These are phyloP conservation scores for Drosophila bifasciata DNA, from an alignment of 1,140 invertebrate genomes.

Conservation along the genomic window DNA sequence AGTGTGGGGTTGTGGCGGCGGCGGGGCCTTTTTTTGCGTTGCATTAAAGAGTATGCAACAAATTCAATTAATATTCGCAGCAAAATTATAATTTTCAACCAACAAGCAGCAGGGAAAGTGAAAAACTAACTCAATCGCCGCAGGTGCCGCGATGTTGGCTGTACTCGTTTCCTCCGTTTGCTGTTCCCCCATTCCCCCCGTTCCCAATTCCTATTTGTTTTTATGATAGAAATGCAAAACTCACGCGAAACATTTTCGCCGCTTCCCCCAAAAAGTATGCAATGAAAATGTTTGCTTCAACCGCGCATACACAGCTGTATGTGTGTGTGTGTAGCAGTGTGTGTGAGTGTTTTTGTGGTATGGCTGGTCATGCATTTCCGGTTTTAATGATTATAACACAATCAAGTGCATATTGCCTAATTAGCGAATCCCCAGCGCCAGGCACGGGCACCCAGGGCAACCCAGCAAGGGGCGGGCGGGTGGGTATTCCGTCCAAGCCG, in stretches of 20 bases:
- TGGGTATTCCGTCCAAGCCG: slow-evolving; percentile 28
- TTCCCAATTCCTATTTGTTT: slow-evolving; percentile 6
- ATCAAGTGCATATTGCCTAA: slow-evolving; percentile 82
- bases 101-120: not conserved
- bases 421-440: slow-evolving; percentile 58
- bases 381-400: slow-evolving; percentile 81
- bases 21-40: too few relatives aligned
- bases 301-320: not conserved
- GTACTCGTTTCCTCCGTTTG: not conserved
- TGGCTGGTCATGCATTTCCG: slow-evolving; percentile 63
- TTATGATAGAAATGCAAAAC: slow-evolving; percentile 21
- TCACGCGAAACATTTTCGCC: slow-evolving; percentile 20
- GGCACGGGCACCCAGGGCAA: not conserved
- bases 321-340: not conserved
- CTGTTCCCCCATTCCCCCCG: too few relatives aligned
- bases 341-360: slow-evolving; percentile 19
- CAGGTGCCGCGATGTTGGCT: too few relatives aligned
- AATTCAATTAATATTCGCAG: slow-evolving; percentile 27
- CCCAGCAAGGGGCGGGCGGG: too few relatives aligned
- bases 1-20: too few relatives aligned
- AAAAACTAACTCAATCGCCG: slow-evolving; percentile 6
- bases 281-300: slow-evolving; percentile 32
- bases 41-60: slow-evolving; percentile 2
- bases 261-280: slow-evolving; percentile 25
- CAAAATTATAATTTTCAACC: slow-evolving; percentile 1